These are phyloP conservation scores for Girardia tigrina DNA, from an alignment of 2,888 invertebrate genomes.

Conservation along the genomic window DNA sequence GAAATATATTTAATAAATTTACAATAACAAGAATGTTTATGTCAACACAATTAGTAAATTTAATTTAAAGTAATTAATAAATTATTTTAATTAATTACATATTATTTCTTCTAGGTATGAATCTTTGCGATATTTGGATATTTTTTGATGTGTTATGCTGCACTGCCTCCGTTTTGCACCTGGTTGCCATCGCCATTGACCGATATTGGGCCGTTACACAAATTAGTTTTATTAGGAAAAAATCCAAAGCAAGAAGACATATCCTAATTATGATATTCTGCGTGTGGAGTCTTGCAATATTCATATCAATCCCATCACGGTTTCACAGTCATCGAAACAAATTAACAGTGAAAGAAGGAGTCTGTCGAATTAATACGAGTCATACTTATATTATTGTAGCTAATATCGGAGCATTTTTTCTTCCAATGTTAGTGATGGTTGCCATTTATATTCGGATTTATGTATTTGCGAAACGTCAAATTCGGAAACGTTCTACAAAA, in stretches of 20 bases:
- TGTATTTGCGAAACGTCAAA: constrained; percentile 73
- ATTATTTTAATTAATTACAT: too few relatives aligned
- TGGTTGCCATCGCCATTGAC: constrained; percentile 87
- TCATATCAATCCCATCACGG: constrained; percentile 66
- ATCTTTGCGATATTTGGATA: constrained; percentile 80
- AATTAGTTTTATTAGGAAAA: constrained; percentile 81
- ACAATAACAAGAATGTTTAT: too few relatives aligned
- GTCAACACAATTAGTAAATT: too few relatives aligned
- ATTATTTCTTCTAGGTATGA: constrained; percentile 23
- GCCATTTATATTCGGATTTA: constrained; percentile 90
- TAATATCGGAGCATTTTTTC: constrained; percentile 88
- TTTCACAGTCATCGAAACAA: constrained; percentile 15
- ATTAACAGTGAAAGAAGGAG: constrained; percentile 43
- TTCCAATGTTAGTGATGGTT: constrained; percentile 80
- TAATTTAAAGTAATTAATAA: too few relatives aligned
- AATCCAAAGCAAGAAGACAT: constrained; percentile 58
- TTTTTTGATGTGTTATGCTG: constrained; percentile 88
- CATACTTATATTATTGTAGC: constrained; percentile 75
- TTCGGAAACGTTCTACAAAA: constrained; percentile 53
- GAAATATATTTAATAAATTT: too few relatives aligned
- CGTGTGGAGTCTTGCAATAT: constrained; percentile 78
- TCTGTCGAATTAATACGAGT: constrained; percentile 82
- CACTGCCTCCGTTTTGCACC: constrained; percentile 84
- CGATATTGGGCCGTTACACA: constrained; percentile 96
- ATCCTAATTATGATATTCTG: constrained; percentile 74